These are phyloP conservation scores for Tridacna crocea DNA, from an alignment of 2,888 invertebrate species.

Conservation along the genomic window DNA sequence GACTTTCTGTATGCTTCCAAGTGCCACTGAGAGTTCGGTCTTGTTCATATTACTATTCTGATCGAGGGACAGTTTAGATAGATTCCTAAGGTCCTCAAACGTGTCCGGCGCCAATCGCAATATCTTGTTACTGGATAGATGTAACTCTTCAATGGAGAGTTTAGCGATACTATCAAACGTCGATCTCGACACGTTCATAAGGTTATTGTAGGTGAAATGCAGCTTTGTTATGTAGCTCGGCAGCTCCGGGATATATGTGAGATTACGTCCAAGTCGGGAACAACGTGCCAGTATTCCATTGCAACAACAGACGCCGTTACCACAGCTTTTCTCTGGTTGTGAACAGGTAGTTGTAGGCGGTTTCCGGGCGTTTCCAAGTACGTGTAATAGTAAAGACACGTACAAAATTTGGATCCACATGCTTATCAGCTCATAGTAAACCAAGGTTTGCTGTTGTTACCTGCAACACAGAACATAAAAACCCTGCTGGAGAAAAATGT, in stretches of 20 bases:
- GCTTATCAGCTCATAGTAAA: too few species aligned
- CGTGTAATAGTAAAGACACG: too few species aligned
- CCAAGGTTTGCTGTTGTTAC: too few species aligned
- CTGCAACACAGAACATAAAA: too few species aligned
- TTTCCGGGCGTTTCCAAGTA: too few species aligned
- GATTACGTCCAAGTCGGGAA: background rate
- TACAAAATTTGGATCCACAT: too few species aligned
- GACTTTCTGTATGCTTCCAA: conserved; percentile 6
- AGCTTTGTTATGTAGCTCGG: conserved; percentile 10
- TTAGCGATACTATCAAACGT: background rate
- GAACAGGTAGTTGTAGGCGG: conserved; percentile 2
- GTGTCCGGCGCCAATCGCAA: background rate
- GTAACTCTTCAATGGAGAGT: background rate
- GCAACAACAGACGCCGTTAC: conserved; percentile 5
- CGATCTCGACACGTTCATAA: background rate
- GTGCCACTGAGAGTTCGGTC: background rate
- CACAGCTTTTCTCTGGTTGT: conserved; percentile 5
- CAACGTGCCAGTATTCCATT: background rate
- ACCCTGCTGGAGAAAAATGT: too few species aligned
- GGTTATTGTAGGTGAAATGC: background rate
- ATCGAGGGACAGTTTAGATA: background rate
- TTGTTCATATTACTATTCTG: conserved; percentile 6
- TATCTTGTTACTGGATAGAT: conserved; percentile 18
- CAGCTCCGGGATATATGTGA: conserved; percentile 11
- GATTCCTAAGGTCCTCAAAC: background rate